A percentile compares a stretch with the other conserved stretches of the same genome.
Conservation (phyloP, 2,113 vertebrate species). For the Pollimyrus isidori region DNA sequence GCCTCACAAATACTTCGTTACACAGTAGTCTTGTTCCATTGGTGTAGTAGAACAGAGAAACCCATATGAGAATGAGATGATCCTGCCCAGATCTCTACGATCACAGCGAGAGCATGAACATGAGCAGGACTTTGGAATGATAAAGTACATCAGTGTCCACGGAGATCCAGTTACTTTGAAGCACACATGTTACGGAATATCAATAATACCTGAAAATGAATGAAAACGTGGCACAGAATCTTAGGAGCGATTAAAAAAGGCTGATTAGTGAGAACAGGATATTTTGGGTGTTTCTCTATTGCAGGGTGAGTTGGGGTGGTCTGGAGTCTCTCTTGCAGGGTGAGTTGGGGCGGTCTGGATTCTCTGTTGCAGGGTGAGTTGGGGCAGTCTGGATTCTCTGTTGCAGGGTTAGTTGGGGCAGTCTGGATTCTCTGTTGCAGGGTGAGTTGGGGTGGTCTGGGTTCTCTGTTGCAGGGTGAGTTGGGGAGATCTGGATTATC, state of each 20-base stretch:
- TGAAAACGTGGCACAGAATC: constrained; percentile 27
- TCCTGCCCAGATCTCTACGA: constrained; percentile 24
- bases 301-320: constrained; percentile 6
- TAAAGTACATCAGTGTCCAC: constrained; percentile 47
- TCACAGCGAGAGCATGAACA: constrained; percentile 25
- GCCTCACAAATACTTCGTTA: constrained; percentile 56
- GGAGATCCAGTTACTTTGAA: constrained; percentile 30
- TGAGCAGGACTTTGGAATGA: constrained; percentile 46
- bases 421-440: background rate
- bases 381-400: background rate
- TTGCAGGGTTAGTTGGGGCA: too few relatives aligned
- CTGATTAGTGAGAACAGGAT: constrained; percentile 31
- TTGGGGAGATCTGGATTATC: background rate
- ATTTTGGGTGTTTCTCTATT: constrained; percentile 12
- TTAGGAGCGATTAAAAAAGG: constrained; percentile 25
- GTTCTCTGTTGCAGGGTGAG: background rate
- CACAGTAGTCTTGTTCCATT: constrained; percentile 57
- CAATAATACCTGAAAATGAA: constrained; percentile 23
- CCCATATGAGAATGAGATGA: constrained; percentile 37
- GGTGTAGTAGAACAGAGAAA: constrained; percentile 53
- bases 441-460: background rate
- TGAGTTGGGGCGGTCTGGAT: background rate
- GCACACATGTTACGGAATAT: constrained; percentile 28
- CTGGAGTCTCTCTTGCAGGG: too few relatives aligned
- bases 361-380: too few relatives aligned